Conservation (phyloP, 1,140 invertebrate species). For the Elysia chlorotica region DNA sequence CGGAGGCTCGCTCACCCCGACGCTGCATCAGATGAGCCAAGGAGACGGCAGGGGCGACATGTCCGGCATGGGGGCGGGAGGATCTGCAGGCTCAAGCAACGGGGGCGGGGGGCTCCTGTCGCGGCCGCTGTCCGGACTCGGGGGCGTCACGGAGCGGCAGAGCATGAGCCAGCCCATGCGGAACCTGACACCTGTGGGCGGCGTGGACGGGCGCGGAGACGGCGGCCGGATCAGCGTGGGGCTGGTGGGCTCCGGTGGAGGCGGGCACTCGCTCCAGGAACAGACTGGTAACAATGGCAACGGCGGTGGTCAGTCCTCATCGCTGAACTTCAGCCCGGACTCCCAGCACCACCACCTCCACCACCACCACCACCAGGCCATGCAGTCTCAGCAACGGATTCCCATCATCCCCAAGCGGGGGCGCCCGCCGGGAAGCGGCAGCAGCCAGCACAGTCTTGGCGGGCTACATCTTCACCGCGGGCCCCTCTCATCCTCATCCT, state of each 20-base stretch:
- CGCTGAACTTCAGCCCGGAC: slow-evolving; percentile 11
- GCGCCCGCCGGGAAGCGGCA: slow-evolving; percentile 6
- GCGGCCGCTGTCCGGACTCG: slow-evolving; percentile 5
- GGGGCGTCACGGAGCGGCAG: neutral
- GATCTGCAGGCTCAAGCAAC: neutral
- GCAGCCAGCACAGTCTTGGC: neutral
- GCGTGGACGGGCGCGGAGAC: neutral
- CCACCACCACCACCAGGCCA: too few relatives aligned
- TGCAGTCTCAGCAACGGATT: too few relatives aligned
- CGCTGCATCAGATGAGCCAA: neutral
- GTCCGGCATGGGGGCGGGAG: neutral
- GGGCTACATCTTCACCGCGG: neutral
- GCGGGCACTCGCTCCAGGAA: too few relatives aligned
- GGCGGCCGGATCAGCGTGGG: neutral
- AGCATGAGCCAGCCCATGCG: slow-evolving; percentile 14
- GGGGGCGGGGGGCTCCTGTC: neutral
- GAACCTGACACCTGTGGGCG: slow-evolving; percentile 8
- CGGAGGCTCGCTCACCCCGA: neutral
- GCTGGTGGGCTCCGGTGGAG: slow-evolving; percentile 6
- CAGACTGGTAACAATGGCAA: neutral
- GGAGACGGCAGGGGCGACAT: neutral
- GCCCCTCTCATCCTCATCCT: too few relatives aligned
- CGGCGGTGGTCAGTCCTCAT: neutral
- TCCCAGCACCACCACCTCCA: neutral
- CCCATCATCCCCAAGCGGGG: neutral